Conservation (phyloP, 2,888 invertebrate species). For the Hedya salicella region DNA sequence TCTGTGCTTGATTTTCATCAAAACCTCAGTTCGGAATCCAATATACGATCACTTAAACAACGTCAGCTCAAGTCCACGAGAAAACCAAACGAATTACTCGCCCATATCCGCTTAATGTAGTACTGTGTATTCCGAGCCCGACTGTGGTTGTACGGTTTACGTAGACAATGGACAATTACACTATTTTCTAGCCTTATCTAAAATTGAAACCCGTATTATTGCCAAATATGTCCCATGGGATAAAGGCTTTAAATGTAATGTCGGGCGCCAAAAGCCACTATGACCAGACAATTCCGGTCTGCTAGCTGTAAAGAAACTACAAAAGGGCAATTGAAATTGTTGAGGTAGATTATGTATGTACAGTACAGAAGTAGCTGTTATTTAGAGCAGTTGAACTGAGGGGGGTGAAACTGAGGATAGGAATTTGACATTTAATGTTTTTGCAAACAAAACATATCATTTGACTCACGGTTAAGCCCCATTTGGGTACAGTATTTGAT, state of each 20-base stretch:
- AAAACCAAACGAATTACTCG: constrained; percentile 29
- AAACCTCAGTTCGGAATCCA: neutral
- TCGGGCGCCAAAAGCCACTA: constrained; percentile 40
- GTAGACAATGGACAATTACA: constrained; percentile 61
- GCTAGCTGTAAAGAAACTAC: neutral
- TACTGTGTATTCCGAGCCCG: constrained; percentile 36
- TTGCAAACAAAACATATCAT: too few relatives aligned
- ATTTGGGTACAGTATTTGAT: too few relatives aligned
- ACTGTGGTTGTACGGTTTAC: constrained; percentile 26
- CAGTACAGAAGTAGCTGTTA: too few relatives aligned
- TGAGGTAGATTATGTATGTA: neutral
- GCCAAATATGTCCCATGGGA: constrained; percentile 61
- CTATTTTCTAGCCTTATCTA: constrained; percentile 66
- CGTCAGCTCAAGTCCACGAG: constrained; percentile 22
- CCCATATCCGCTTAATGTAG: constrained; percentile 30
- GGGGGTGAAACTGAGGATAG: too few relatives aligned
- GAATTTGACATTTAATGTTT: too few relatives aligned
- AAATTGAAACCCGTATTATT: constrained; percentile 73
- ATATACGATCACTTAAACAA: constrained; percentile 13
- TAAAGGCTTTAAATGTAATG: constrained; percentile 47
- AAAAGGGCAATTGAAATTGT: neutral
- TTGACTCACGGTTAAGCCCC: too few relatives aligned
- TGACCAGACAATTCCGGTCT: constrained; percentile 28
- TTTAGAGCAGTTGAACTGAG: too few relatives aligned
- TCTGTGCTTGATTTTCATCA: neutral